Conservation (phyloP, 2,888 invertebrate species). For the Candidula unifasciata region DNA sequence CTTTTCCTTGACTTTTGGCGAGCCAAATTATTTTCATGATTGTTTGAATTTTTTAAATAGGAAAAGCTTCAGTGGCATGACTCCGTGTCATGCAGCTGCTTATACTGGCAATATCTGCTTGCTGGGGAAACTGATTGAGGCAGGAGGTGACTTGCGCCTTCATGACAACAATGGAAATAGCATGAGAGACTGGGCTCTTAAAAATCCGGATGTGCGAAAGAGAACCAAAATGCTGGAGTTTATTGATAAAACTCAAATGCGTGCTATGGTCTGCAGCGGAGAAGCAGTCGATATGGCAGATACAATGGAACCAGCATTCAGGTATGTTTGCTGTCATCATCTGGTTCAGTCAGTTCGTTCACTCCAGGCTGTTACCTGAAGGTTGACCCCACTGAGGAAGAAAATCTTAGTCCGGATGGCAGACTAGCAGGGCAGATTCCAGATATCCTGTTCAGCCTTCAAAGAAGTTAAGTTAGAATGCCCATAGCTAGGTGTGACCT, state of each 20-base stretch:
- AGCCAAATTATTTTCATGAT: no score
- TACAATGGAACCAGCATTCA: not conserved
- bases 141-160: conserved; percentile 78
- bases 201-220: conserved; percentile 67
- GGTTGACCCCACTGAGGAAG: no score
- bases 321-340: conserved; percentile 18
- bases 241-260: conserved; percentile 71
- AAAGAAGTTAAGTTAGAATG: no score
- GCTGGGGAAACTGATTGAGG: conserved; percentile 74
- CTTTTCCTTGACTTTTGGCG: no score
- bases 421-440: no score
- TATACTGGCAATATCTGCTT: conserved; percentile 75
- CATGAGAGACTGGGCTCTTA: conserved; percentile 73
- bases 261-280: conserved; percentile 71
- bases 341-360: not conserved
- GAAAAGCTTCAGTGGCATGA: conserved; percentile 76
- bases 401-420: no score
- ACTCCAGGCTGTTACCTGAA: no score
- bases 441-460: no score
- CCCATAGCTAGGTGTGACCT: no score
- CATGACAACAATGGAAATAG: conserved; percentile 77
- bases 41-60: conserved; percentile 57
- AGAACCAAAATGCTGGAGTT: conserved; percentile 72
- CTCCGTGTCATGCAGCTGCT: conserved; percentile 78
- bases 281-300: conserved; percentile 9